Conservation (phyloP, 2,888 invertebrate species). For the Listrodromus nycthemerus region DNA sequence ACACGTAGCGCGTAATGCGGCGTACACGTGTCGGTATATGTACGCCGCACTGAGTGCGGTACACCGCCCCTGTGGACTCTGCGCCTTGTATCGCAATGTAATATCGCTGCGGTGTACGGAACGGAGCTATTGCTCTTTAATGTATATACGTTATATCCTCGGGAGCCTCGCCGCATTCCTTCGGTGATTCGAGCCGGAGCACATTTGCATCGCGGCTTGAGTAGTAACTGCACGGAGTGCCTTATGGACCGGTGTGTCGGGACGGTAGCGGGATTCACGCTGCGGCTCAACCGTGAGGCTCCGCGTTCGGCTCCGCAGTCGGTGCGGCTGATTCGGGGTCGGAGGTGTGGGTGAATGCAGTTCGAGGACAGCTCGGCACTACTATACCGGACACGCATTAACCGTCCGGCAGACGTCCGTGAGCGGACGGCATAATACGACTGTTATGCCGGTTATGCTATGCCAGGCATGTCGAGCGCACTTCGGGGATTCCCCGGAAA, state of each 20-base stretch:
- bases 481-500: conserved; percentile 66
- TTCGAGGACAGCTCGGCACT: background rate
- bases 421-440: conserved; percentile 70
- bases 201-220: conserved; percentile 57
- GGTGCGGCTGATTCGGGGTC: conserved; percentile 7
- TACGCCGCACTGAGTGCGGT: conserved; percentile 51
- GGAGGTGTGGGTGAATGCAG: conserved; percentile 16
- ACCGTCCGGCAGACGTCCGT: conserved; percentile 53
- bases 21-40: conserved; percentile 36
- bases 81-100: conserved; percentile 36
- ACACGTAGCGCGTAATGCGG: conserved; percentile 31
- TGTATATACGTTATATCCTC: conserved; percentile 26
- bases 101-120: conserved; percentile 53
- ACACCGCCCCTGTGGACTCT: conserved; percentile 10
- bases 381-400: conserved; percentile 57
- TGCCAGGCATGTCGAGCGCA: conserved; percentile 75
- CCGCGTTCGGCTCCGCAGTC: conserved; percentile 33
- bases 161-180: conserved; percentile 56
- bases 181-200: conserved; percentile 50
- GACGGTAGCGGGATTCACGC: conserved; percentile 32
- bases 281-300: conserved; percentile 1
- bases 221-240: conserved; percentile 51
- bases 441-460: conserved; percentile 77
- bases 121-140: conserved; percentile 39
- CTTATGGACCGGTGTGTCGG: conserved; percentile 46